A percentile compares a stretch with the other conserved stretches of the same genome.
Conservation (phyloP, 2,113 vertebrate species). For the Dasypus novemcinctus region DNA sequence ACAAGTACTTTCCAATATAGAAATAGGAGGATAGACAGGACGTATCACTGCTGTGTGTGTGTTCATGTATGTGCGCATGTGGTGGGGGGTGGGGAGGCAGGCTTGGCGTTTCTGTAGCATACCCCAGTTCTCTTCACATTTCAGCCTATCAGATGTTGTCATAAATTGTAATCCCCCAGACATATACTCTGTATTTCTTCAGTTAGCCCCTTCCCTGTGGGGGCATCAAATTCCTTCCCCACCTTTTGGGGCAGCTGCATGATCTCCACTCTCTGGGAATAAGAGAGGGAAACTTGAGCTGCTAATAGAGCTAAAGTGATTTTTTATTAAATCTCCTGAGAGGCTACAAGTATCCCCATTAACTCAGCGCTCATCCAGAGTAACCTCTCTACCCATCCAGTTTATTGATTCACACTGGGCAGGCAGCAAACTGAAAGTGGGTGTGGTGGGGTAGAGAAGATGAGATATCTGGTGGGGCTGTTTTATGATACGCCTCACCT, state of each 20-base stretch:
- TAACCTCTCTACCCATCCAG: conserved; percentile 32
- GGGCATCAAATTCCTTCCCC: conserved; percentile 46
- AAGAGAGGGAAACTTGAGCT: conserved; percentile 65
- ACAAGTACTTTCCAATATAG: neutral
- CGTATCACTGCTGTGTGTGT: neutral
- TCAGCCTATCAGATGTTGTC: conserved; percentile 4
- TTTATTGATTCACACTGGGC: conserved; percentile 10
- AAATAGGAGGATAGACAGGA: neutral
- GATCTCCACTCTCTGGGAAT: conserved; percentile 45
- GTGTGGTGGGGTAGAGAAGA: neutral
- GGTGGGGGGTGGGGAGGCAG: no score
- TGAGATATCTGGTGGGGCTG: neutral
- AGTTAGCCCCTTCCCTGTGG: conserved; percentile 24
- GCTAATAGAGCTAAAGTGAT: conserved; percentile 81
- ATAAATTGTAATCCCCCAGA: neutral
- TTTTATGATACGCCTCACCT: neutral
- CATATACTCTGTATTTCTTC: neutral
- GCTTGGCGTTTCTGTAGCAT: neutral
- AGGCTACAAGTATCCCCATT: conserved; percentile 44
- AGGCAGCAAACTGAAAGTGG: neutral
- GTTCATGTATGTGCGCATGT: accelerated
- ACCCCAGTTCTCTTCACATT: conserved; percentile 9
- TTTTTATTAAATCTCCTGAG: conserved; percentile 51
- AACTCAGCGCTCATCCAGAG: neutral
- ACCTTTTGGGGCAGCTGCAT: conserved; percentile 53